Evolutionary conservation across 2,888 invertebrate species (phyloP), one percentile per base, ranked within the genome.

Genomic region (Drosophila anomalata): DNA sequence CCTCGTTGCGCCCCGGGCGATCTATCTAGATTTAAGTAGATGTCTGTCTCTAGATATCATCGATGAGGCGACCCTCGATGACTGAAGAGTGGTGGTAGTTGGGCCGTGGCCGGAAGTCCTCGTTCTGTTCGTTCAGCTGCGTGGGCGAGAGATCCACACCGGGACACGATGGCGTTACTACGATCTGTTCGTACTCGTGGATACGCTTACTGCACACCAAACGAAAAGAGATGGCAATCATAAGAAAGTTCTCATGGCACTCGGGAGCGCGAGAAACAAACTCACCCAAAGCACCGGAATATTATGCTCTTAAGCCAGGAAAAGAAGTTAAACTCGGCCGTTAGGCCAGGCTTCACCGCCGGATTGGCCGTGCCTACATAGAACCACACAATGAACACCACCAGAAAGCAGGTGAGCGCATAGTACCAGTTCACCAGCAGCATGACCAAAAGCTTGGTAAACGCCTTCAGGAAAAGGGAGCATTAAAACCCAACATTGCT

Each of bases 321-420:
- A 83, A 96, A 94, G 85, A 97, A 95, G 78, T 94, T 94, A 89
- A 97, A 97, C 90, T 97, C 96, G 0, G 95, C 94, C 0, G 97
- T 96, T 29, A 96, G 93, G 44, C 98, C 98, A 0, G 98, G 98
- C 89, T 97, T 98, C 7, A 98, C 97, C 4, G 98, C 98, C 8
- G 99, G 98, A 92, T 97, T 98, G 7, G 97, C 97, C 55, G 97
- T 96, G 46, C 98, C 98, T 75, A 99, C 97, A 92, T 99, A 99
- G 89, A 97, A 94, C 96, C 98, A 98, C 67, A 98, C 94, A 55
- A 97, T 92, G 91, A 97, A 95, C 70, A 97, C 95, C 17, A 95
- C 95, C 39, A 94, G 93, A 66, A 98, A 94, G 91, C 97, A 97
- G 22, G 95, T 95, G 46, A 98, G 92, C 24, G 98, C 98, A 90